Base-by-base conservation (phyloP, 30 jellyfish, hydroid and myxozoan genomes). In the Turritopsis dohrnii region DNA sequence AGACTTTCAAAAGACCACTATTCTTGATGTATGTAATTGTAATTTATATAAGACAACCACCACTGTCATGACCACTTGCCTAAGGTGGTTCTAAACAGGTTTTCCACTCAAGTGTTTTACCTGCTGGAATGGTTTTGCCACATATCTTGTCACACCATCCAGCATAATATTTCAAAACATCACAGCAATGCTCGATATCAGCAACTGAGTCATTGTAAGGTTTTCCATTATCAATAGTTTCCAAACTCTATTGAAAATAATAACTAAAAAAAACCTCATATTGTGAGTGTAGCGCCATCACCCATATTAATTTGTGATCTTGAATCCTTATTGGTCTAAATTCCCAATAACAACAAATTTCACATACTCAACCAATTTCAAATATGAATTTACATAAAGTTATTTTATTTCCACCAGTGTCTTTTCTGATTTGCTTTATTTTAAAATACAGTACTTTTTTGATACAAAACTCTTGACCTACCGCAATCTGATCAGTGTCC, bases 111-210 rank as follows among this genome's bases (percentile, higher is more conserved):
- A 3, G 5, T 75, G 53, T 53, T 19, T 52, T 79, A 93, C 96
- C 98, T 53, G 96, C 90, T 30, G 98, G 98, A 41, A 93, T 93
- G 65, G 98, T 93, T 75, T 93, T 93, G 25, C 98, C 98, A 75
- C 94, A 76, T 3, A 83, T 88, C 76, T 93, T 93, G 71, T 93
- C 98, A 75, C 90, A 81, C 98, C 98, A 93, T 26, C 98, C 98
- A 29, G 98, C 98, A 76, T 80, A 93, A 81, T 93, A 93, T 52
- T 87, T 85, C 89, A 88, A 66, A n/a, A 93, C 96, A 60, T 88
- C 91, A 24, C 86, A 88, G 69, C 95, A 71, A 88, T 79, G 89
- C 72, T 85, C 94, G 21, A 93, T 86, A 76, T 93, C 98, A 31
- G 94, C 95, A 21, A 71, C 86, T 4, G 98, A 85, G 75, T 84